Evolutionary conservation across 2,888 invertebrate genomes (phyloP).

Genomic region (Romanomermis culicivorax): DNA sequence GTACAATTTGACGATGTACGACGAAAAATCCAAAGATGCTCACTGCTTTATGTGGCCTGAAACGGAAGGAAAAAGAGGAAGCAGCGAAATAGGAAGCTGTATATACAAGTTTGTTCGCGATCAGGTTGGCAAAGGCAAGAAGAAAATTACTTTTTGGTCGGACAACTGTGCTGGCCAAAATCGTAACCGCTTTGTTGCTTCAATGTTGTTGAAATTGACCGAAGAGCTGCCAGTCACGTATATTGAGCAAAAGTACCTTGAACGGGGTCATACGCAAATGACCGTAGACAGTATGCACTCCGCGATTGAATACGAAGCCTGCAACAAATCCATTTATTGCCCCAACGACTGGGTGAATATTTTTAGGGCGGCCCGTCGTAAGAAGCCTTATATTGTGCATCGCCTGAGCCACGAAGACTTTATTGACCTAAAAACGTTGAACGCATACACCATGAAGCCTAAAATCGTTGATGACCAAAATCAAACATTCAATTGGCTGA

Average conservation of each 20-base stretch:
- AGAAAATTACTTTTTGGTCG: no score
- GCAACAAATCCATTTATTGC: not conserved
- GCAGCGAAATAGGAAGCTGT: not conserved
- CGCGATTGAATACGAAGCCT: not conserved
- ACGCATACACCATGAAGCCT: no score
- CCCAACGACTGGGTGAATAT: not conserved
- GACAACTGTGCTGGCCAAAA: not conserved
- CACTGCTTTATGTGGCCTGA: constrained; percentile 6
- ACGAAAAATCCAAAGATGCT: no score
- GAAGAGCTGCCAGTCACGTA: not conserved
- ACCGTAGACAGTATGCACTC: not conserved
- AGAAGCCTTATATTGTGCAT: no score
- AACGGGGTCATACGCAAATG: not conserved
- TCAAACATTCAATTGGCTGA: no score
- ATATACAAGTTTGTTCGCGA: not conserved
- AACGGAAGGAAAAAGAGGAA: not conserved
- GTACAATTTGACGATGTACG: constrained; percentile 1
- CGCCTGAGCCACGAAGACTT: no score
- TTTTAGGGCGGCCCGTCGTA: no score
- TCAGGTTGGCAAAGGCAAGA: not conserved
- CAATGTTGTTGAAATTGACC: not conserved
- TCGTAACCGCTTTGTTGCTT: not conserved
- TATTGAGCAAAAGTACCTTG: not conserved
- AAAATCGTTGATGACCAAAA: no score
- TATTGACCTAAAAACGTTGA: no score